Percentiles rank a stretch among this genome's conserved stretches.
Conservation (phyloP, 2,113 vertebrate genomes). For the Amblyornis subalaris region DNA sequence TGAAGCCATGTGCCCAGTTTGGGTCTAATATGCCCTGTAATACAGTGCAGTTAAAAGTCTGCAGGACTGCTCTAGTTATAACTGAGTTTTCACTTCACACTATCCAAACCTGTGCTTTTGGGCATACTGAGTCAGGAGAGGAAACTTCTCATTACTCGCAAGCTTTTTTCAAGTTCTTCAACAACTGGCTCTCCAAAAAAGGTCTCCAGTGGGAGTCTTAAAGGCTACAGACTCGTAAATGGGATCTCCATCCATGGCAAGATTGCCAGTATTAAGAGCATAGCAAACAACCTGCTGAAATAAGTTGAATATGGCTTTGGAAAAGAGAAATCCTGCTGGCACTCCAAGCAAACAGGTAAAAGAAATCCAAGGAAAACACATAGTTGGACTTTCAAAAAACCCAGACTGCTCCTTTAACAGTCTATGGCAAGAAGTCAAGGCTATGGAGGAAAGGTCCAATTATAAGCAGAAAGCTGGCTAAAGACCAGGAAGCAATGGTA, state of each 20-base stretch:
- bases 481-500: background rate
- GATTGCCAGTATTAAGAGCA: background rate
- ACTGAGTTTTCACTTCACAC: background rate
- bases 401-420: background rate
- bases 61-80: background rate
- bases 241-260: background rate
- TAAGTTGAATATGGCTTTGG: background rate
- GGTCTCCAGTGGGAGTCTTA: background rate
- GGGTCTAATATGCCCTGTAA: background rate
- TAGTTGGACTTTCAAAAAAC: background rate
- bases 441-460: background rate
- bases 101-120: background rate
- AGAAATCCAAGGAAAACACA: conserved; percentile 4
- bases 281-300: background rate
- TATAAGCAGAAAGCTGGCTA: background rate
- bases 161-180: background rate
- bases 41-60: background rate
- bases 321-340: background rate
- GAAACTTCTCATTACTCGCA: background rate
- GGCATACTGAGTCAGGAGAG: background rate
- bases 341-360: background rate
- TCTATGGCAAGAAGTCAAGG: background rate
- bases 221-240: background rate
- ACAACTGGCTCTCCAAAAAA: background rate
- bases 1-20: background rate